Evolutionary conservation across 1,140 invertebrate species (phyloP).

Genomic region (Zophobas morio): DNA sequence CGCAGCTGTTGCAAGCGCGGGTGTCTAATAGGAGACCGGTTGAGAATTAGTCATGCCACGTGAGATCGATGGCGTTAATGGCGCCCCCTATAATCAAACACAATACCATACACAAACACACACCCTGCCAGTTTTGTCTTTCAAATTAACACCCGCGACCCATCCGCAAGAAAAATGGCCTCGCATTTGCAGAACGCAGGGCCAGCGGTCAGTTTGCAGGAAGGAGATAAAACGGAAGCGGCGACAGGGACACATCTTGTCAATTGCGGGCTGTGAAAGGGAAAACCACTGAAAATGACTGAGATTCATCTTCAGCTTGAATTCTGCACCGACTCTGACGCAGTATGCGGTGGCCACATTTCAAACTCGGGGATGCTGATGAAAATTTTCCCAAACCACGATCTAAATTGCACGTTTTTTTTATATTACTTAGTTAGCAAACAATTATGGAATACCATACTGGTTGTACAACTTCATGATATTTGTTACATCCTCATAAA

Average conservation of each 20-base stretch:
- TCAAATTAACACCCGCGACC: conserved; percentile 26
- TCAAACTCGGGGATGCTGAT: too few relatives aligned
- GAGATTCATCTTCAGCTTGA: too few relatives aligned
- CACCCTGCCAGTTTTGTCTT: conserved; percentile 31
- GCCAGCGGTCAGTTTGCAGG: not conserved
- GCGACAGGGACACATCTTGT: not conserved
- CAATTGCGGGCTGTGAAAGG: not conserved
- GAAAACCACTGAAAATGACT: not conserved
- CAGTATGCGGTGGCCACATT: too few relatives aligned
- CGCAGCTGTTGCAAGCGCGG: conserved; percentile 55
- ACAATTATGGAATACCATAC: too few relatives aligned
- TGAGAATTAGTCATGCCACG: conserved; percentile 57
- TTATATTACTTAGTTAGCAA: too few relatives aligned
- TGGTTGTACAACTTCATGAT: too few relatives aligned
- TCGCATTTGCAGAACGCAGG: conserved; percentile 3
- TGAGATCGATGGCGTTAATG: conserved; percentile 58
- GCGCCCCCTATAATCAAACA: conserved; percentile 56
- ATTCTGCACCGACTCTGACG: too few relatives aligned
- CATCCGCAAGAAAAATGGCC: conserved; percentile 15
- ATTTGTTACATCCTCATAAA: too few relatives aligned
- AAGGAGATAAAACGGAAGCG: not conserved
- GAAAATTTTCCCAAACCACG: too few relatives aligned
- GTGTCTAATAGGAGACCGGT: conserved; percentile 56
- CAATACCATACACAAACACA: conserved; percentile 51
- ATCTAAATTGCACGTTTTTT: too few relatives aligned